These are phyloP conservation scores for Philhelius pedissequus DNA, from an alignment of 2,888 invertebrate genomes.

Conservation along the genomic window DNA sequence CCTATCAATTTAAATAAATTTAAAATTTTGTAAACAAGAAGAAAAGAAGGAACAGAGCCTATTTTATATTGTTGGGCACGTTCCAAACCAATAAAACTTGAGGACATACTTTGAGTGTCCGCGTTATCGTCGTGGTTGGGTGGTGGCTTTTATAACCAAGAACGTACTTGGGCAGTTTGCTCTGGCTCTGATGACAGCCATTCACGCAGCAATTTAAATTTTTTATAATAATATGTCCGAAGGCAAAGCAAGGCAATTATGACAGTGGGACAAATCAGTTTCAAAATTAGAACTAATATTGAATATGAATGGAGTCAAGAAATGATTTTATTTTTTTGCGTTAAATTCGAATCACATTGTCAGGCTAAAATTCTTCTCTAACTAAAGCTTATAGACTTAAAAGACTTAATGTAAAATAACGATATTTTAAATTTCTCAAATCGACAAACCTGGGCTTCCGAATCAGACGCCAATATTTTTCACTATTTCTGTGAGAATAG, in stretches of 20 bases:
- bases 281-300: not conserved
- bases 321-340: too few species aligned
- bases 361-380: too few species aligned
- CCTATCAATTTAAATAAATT: conserved; percentile 6
- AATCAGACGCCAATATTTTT: too few species aligned
- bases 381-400: too few species aligned
- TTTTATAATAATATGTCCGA: not conserved
- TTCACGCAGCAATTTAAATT: conserved; percentile 3
- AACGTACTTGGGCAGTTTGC: not conserved
- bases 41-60: not conserved
- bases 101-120: not conserved
- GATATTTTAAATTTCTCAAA: too few species aligned
- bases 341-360: too few species aligned
- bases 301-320: too few species aligned
- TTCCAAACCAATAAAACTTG: conserved; percentile 13
- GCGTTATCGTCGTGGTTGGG: not conserved
- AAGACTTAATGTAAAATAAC: too few species aligned
- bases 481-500: too few species aligned
- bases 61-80: not conserved
- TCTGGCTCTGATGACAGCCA: not conserved
- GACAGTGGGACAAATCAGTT: not conserved
- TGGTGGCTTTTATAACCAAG: not conserved
- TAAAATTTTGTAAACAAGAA: not conserved
- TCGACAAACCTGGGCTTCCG: too few species aligned
- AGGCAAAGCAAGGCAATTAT: not conserved